Evolutionary conservation across 2,888 invertebrate genomes (phyloP).

Genomic region (Minunthozetes semirufus): DNA sequence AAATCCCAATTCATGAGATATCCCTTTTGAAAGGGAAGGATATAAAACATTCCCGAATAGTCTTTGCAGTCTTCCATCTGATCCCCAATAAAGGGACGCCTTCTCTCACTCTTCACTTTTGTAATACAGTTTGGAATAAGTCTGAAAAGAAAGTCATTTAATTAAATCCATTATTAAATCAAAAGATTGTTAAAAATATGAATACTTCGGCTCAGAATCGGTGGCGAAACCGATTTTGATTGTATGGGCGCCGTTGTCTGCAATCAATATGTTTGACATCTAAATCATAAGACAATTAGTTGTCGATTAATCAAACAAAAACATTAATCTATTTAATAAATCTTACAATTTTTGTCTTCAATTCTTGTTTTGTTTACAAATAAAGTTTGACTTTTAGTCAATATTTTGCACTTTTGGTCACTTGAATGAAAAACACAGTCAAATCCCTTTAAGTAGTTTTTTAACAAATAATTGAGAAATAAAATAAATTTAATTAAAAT

Average conservation of each 20-base stretch:
- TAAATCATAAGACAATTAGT: too few species aligned
- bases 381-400: not conserved
- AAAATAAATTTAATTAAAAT: not conserved
- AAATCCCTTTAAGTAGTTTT: not conserved
- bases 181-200: constrained; percentile 50
- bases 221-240: constrained; percentile 76
- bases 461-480: not conserved
- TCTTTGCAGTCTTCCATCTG: constrained; percentile 96
- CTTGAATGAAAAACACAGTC: not conserved
- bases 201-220: constrained; percentile 56
- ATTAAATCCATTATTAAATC: constrained; percentile 3
- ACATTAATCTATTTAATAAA: not conserved
- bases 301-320: too few species aligned
- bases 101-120: constrained; percentile 93
- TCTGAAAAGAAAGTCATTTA: constrained; percentile 44
- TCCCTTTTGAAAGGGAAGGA: constrained; percentile 88
- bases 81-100: constrained; percentile 83
- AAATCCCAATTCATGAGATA: constrained; percentile 93
- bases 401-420: not conserved
- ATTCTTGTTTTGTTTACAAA: not conserved
- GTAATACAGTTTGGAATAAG: constrained; percentile 89
- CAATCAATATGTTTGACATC: constrained; percentile 49
- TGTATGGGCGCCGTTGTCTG: constrained; percentile 82
- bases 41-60: constrained; percentile 85
- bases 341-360: not conserved